Evolutionary conservation across 2,888 invertebrate genomes (phyloP), one percentile per base, ranked within the genome.

Genomic region (Melikaiella ostensackeni): DNA sequence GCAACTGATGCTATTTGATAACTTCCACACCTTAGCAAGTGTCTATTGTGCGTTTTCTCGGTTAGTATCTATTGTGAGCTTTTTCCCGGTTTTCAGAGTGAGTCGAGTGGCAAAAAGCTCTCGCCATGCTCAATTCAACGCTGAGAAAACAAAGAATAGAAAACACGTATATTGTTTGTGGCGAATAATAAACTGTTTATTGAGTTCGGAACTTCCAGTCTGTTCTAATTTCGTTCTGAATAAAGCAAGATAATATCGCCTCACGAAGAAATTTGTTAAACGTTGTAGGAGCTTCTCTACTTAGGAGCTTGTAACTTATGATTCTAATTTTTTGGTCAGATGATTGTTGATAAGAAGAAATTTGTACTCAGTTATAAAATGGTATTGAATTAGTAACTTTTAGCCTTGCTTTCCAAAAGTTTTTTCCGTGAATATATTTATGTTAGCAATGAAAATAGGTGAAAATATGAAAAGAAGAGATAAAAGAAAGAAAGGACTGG

Each of bases 1-100:
- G 50, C 50, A 50, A 50, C 70, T 70, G 70, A 70, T 70, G 70
- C n/a, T 50, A 55, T 70, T 55, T 70, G 70, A 70, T 70, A 70
- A 70, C 50, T 33, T 70, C 50, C 30, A 55, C 70, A 50, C 70
- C 70, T 70, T 50, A 30, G 30, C 21, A 70, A 70, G n/a, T 70
- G n/a, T 30, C 33, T 55, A 70, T 66, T 70, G 50, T 70, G 66
- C 9, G n/a, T 70, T 70, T 55, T 70, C 70, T 55, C 30, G 33
- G n/a, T 70, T 70, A 46, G 30, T 46, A 30, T 50, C 30, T 19
- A 55, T 70, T 70, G 46, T 70, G 30, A 30, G 33, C 27, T 70
- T 70, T 70, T 46, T 33, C 24, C 24, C 16, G 13, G 24, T 64
- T 64, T 42, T 13, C 35, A 70, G 19, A 46, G 50, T 70, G 55